Base-by-base conservation (phyloP, 2,888 invertebrate genomes). In the Platycnemis pennipes region DNA sequence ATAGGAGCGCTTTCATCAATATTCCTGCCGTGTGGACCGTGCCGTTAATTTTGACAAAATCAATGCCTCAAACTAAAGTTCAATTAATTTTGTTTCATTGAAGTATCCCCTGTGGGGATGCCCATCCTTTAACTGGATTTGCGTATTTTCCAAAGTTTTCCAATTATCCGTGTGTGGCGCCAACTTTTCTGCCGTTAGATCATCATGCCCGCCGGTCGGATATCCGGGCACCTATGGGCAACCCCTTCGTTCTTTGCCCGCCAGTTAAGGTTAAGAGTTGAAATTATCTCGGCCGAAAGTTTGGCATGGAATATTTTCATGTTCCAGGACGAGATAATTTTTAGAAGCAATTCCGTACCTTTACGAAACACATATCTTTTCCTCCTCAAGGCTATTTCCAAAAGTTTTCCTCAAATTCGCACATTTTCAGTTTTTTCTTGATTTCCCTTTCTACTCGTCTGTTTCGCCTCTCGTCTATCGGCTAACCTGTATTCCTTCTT, bases 91-190 rank as follows among this genome's bases (percentile, higher is more conserved):
- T 77, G 37, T 37, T 8, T 37, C 37, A 77, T 37, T 77, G 2
- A 63, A 77, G 37, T 26, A 77, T 37, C n/a, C 16, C 13, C 26
- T 13, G 13, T 37, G 8, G 2, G 16, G 77, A 16, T 37, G 22
- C 77, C n/a, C 77, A 77, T 77, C 77, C 77, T 37, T 37, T 11
- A 77, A 37, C 3, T 77, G 77, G 3, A 77, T 37, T 37, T 77
- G 13, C 77, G 31, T 77, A 31, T 77, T 77, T 77, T 77, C 77
- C 2, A 77, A 77, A 77, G 77, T 77, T 77, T 77, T 77, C 37
- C 77, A 77, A 77, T 77, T 77, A 77, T 31, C 77, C 37, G 13
- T 77, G 5, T 7, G 77, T 37, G 37, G 11, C 26, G 26, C 77
- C 77, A 37, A 77, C 13, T 77, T 77, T 16, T 37, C 77, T 37